These are phyloP conservation scores for Drosophila navojoa DNA, from an alignment of 1,140 invertebrate genomes.

Conservation along the genomic window DNA sequence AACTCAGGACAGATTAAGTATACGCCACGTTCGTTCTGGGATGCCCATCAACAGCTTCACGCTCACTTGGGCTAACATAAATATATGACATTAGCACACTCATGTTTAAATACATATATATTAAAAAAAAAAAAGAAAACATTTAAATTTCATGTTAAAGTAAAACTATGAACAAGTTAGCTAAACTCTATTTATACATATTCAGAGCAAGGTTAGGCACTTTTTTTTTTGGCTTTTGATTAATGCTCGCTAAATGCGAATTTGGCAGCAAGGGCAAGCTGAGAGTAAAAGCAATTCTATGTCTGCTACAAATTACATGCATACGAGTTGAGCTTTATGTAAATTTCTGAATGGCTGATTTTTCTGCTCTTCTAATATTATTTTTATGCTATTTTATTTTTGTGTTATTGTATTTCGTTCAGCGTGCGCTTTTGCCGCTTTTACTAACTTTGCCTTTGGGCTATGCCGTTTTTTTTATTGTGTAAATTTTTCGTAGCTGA, in stretches of 20 bases:
- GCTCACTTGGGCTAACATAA: background rate
- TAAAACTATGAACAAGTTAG: background rate
- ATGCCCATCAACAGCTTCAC: slow-evolving; percentile 21
- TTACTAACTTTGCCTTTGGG: slow-evolving; percentile 37
- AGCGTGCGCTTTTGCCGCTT: slow-evolving; percentile 1
- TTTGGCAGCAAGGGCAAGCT: slow-evolving; percentile 12
- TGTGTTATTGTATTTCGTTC: slow-evolving; percentile 46
- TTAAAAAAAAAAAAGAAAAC: too few relatives aligned
- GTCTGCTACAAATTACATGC: slow-evolving; percentile 57
- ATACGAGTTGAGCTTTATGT: slow-evolving; percentile 57
- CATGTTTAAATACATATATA: too few relatives aligned
- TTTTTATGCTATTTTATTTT: slow-evolving; percentile 26
- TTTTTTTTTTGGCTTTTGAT: too few relatives aligned
- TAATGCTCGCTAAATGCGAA: slow-evolving; percentile 2
- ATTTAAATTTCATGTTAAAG: background rate
- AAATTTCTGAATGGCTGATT: slow-evolving; percentile 41
- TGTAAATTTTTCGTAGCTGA: slow-evolving; percentile 79
- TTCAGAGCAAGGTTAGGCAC: background rate
- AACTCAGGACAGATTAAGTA: slow-evolving; percentile 52
- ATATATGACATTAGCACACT: too few relatives aligned
- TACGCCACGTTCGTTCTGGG: slow-evolving; percentile 18
- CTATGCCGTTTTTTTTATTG: slow-evolving; percentile 67
- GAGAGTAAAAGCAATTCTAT: slow-evolving; percentile 58
- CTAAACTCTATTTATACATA: slow-evolving; percentile 8
- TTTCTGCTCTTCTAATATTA: slow-evolving; percentile 21